phyloP scores from a whole-genome alignment of 1,140 invertebrate genomes.

The Portunus trituberculatus region DNA sequence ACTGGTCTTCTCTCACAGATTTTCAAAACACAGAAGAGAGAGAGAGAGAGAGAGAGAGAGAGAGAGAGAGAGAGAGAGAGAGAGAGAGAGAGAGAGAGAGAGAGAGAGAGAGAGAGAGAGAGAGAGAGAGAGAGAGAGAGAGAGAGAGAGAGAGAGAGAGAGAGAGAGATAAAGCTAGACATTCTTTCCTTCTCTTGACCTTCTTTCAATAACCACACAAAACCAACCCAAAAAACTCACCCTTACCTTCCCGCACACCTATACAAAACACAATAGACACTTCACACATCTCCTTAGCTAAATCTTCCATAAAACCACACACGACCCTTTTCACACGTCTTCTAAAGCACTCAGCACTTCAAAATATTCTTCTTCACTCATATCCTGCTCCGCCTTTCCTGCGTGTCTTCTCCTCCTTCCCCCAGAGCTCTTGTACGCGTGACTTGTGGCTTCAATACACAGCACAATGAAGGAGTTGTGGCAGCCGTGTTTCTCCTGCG shows the following conservation, averaged over 20 bases:
- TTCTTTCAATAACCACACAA: not conserved
- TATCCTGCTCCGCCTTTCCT: not conserved
- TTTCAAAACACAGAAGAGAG: too few species aligned
- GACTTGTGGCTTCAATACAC: constrained; percentile 93
- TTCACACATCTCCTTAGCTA: not conserved
- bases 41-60: too few species aligned
- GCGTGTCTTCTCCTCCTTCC: constrained; percentile 38
- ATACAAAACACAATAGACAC: not conserved
- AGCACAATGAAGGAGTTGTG: constrained; percentile 93
- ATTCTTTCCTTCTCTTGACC: not conserved
- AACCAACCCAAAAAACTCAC: too few species aligned
- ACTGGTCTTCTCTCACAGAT: too few species aligned
- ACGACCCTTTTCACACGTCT: not conserved
- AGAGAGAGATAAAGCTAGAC: too few species aligned
- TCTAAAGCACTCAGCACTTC: constrained; percentile 1
- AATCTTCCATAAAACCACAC: not conserved
- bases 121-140: too few species aligned
- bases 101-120: too few species aligned
- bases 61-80: too few species aligned
- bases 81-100: too few species aligned
- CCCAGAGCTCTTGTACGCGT: constrained; percentile 70
- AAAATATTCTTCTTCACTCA: constrained; percentile 44
- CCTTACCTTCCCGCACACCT: not conserved
- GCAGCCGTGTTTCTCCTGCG: constrained; percentile 88
- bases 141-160: too few species aligned